phyloP scores from a whole-genome alignment of 1,140 invertebrate species.

The Hypothenemus hampei region DNA sequence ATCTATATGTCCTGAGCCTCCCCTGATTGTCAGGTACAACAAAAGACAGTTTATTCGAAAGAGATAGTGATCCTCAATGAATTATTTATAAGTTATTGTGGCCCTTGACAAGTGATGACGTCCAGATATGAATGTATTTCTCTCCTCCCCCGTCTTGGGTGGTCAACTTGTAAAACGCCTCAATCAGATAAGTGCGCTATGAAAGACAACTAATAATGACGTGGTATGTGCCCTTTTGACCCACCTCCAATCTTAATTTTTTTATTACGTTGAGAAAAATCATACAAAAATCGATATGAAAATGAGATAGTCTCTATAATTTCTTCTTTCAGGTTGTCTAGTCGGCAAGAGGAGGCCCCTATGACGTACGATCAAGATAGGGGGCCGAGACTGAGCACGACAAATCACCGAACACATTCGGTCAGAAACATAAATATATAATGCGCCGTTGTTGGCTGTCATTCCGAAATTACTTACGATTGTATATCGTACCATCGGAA shows the following conservation, averaged over 20 bases:
- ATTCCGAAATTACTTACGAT: constrained; percentile 20
- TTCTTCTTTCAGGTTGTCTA: constrained; percentile 18
- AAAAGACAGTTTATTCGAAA: constrained; percentile 17
- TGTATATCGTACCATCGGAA: constrained; percentile 16
- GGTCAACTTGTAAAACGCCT: constrained; percentile 17
- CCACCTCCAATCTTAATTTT: neutral
- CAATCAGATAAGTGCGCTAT: constrained; percentile 11
- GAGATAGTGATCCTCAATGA: constrained; percentile 17
- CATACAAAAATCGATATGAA: constrained; percentile 7
- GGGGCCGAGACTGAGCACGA: constrained; percentile 12
- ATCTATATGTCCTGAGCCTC: neutral
- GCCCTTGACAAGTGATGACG: constrained; percentile 22
- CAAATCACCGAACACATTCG: constrained; percentile 23
- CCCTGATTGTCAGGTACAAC: constrained; percentile 20
- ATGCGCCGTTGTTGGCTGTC: constrained; percentile 15
- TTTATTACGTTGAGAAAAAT: constrained; percentile 5
- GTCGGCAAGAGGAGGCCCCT: constrained; percentile 3
- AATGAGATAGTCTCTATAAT: constrained; percentile 12
- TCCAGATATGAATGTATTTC: constrained; percentile 21
- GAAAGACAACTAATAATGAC: constrained; percentile 13
- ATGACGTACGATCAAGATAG: constrained; percentile 20
- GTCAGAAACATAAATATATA: constrained; percentile 23
- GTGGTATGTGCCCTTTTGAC: constrained; percentile 6
- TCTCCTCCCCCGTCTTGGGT: constrained; percentile 23
- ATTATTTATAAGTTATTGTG: constrained; percentile 21